These are phyloP conservation scores for Microplitis deprimator DNA, from an alignment of 2,888 invertebrate genomes.

Conservation along the genomic window DNA sequence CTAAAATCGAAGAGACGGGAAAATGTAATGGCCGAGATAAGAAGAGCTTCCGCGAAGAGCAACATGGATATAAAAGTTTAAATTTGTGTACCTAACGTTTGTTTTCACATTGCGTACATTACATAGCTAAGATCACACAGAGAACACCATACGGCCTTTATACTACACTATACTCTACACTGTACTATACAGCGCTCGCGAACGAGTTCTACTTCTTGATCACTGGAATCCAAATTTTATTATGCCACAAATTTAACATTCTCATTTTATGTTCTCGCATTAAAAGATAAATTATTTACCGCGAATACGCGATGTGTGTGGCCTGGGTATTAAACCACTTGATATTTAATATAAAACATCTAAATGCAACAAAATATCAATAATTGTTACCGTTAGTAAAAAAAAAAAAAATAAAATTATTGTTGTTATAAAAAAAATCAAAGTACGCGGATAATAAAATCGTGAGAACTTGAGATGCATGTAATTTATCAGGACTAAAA, in stretches of 20 bases:
- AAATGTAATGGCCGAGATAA: slow-evolving; percentile 53
- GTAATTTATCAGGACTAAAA: not conserved
- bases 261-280: not conserved
- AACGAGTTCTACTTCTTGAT: slow-evolving; percentile 14
- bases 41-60: slow-evolving; percentile 64
- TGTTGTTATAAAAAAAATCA: not conserved
- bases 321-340: slow-evolving; percentile 17
- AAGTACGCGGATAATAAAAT: not conserved
- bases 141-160: not conserved
- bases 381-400: not conserved
- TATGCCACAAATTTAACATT: slow-evolving; percentile 40
- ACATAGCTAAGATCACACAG: slow-evolving; percentile 39
- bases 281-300: slow-evolving; percentile 2
- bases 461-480: not conserved
- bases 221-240: slow-evolving; percentile 37
- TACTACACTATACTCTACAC: too few relatives aligned
- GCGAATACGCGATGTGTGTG: slow-evolving; percentile 40
- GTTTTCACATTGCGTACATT: slow-evolving; percentile 55
- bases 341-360: not conserved
- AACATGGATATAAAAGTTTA: slow-evolving; percentile 59
- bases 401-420: not conserved
- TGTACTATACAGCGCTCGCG: not conserved
- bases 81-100: slow-evolving; percentile 54
- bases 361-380: slow-evolving; percentile 5
- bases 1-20: slow-evolving; percentile 43